Base-by-base conservation (phyloP, 2,888 invertebrate genomes). In the Zeuzera pyrina region DNA sequence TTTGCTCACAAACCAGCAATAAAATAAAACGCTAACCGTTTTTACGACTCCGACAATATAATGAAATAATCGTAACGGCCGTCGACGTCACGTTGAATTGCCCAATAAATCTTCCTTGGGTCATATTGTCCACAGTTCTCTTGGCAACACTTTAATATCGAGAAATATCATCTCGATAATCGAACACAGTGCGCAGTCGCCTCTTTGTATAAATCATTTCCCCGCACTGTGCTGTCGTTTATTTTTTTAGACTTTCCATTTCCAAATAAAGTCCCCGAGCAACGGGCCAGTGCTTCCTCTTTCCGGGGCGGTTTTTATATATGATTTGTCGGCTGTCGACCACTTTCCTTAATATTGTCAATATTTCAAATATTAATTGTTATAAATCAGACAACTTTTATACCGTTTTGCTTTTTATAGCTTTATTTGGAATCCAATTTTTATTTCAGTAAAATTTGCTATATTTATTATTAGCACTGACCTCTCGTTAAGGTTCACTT, bases 321-420 rank as follows among this genome's bases (percentile, higher is more conserved):
- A 78, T 81, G 81, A 83, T 83, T 81, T 78, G 78, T 81, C 68
- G 79, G 62, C 79, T 70, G 77, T 68, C 77, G 70, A 62, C 72
- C 77, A 66, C 74, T 79, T 79, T 74, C 81, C 74, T 76, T 77
- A 76, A 78, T 79, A 77, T 72, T 79, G 77, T 77, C 81, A 78
- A 81, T 83, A 81, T 81, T 83, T 81, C 83, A 79, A 78, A 73
- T 73, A 79, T 78, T 81, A 81, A 81, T 83, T 79, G 78, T 76
- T 77, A 79, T 81, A 81, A 81, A 79, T 83, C 79, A 76, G 64
- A 59, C 62, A 78, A 76, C 63, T 77, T 77, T 70, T 52, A 34
- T 39, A 41, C 50, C 60, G 54, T 62, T 55, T 51, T 47, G 49
- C 49, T 62, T 67, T 72, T 70, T 64, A 66, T 65, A 56, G 62